A percentile compares a stretch with the other conserved stretches of the same genome.
Conservation (phyloP, 2,888 invertebrate genomes). For the Reticulitermes lucifugus region DNA sequence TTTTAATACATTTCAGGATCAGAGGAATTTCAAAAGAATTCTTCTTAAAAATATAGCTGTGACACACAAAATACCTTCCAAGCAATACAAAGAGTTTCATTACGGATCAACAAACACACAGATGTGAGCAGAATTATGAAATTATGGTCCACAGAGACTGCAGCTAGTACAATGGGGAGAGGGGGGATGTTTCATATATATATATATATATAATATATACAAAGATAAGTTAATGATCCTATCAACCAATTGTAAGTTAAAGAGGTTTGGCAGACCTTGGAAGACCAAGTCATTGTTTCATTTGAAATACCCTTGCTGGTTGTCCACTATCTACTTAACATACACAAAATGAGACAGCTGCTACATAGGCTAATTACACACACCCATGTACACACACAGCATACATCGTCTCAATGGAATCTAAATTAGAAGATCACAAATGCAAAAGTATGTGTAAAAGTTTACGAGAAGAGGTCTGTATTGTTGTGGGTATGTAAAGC, state of each 20-base stretch:
- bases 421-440: not conserved
- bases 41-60: constrained; percentile 20
- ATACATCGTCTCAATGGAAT: not conserved
- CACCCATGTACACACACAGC: not conserved
- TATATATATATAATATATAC: constrained; percentile 21
- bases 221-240: constrained; percentile 34
- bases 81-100: constrained; percentile 12
- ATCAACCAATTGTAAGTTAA: constrained; percentile 32
- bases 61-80: constrained; percentile 4
- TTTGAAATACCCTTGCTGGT: constrained; percentile 10
- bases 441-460: not conserved
- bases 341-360: constrained; percentile 31
- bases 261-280: constrained; percentile 49
- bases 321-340: constrained; percentile 1
- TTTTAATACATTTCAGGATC: not conserved
- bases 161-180: not conserved
- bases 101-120: constrained; percentile 41
- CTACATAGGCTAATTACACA: not conserved
- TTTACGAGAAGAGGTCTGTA: not conserved
- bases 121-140: constrained; percentile 35
- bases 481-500: not conserved
- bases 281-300: constrained; percentile 44
- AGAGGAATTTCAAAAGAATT: not conserved
- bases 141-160: constrained; percentile 31
- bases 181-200: constrained; percentile 12